phyloP scores from a whole-genome alignment of 30 jellyfish, hydroid and myxozoan genomes.

The Chironex yamaguchii region DNA sequence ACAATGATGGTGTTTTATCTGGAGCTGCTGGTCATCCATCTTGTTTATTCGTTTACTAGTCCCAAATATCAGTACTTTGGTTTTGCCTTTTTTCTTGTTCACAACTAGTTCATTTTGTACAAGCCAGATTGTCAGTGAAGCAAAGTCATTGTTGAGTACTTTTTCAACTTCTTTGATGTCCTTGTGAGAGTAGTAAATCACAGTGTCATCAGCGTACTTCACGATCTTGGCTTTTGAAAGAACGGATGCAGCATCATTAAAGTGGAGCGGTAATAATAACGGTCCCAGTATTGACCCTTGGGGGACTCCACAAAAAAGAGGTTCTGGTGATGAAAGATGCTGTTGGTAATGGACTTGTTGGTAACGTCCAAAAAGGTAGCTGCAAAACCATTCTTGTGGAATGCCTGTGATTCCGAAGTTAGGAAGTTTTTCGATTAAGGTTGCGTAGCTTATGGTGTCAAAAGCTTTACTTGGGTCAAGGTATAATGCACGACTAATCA shows the following conservation, averaged over 20 bases:
- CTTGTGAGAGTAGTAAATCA: constrained; percentile 17
- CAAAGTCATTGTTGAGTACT: constrained; percentile 25
- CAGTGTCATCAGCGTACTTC: constrained; percentile 36
- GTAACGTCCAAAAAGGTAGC: constrained; percentile 62
- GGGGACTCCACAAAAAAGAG: constrained; percentile 25
- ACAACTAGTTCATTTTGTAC: constrained; percentile 32
- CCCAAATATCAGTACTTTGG: constrained; percentile 18
- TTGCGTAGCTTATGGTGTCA: too few relatives aligned
- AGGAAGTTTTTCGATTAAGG: too few relatives aligned
- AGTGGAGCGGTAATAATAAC: constrained; percentile 26
- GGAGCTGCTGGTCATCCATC: constrained; percentile 30
- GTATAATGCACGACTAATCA: constrained; percentile 16
- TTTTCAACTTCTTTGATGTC: constrained; percentile 19
- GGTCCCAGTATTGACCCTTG: constrained; percentile 58
- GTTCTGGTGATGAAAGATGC: constrained; percentile 38
- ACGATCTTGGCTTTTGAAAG: constrained; percentile 9
- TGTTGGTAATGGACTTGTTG: constrained; percentile 52
- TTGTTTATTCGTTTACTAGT: constrained; percentile 9
- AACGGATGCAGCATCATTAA: constrained; percentile 33
- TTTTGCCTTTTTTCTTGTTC: constrained; percentile 14
- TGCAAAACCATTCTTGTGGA: constrained; percentile 54
- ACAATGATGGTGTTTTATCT: constrained; percentile 5
- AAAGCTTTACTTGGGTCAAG: constrained; percentile 11
- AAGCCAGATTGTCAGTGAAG: constrained; percentile 28
- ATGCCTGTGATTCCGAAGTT: constrained; percentile 32